These are phyloP conservation scores for Hemistola chrysoprasaria DNA, from an alignment of 2,888 invertebrate genomes.

Conservation along the genomic window DNA sequence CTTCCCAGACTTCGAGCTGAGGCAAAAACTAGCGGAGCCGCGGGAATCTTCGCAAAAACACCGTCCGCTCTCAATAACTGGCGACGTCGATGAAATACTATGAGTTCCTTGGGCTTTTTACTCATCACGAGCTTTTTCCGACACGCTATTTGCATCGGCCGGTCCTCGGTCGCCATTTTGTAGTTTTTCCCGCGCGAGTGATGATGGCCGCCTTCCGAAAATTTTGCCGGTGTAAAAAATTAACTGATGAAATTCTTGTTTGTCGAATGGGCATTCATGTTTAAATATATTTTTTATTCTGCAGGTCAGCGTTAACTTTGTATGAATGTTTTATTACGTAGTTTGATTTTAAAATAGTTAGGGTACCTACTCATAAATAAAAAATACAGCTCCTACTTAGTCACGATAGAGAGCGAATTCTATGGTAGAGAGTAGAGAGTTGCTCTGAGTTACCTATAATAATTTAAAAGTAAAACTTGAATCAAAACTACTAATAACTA, in stretches of 20 bases:
- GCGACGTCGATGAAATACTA: conserved; percentile 78
- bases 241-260: conserved; percentile 66
- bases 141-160: conserved; percentile 71
- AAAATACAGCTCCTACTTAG: no score
- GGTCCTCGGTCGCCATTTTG: conserved; percentile 59
- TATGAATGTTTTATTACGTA: conserved; percentile 37
- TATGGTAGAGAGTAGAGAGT: no score
- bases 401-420: no score
- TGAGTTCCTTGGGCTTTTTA: conserved; percentile 76
- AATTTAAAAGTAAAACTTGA: no score
- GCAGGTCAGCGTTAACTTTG: conserved; percentile 40
- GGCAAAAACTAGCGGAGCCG: conserved; percentile 53
- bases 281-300: conserved; percentile 52
- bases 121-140: conserved; percentile 57
- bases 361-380: no score
- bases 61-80: conserved; percentile 71
- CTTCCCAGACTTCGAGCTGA: conserved; percentile 66
- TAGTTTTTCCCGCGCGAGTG: conserved; percentile 64
- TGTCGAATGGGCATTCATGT: conserved; percentile 61
- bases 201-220: conserved; percentile 66
- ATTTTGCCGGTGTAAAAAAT: conserved; percentile 57
- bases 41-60: conserved; percentile 70
- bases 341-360: conserved; percentile 19
- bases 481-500: no score
- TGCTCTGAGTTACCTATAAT: no score